Percentiles rank a stretch among this genome's conserved stretches.
Evolutionary conservation across 2,888 invertebrate species (phyloP).

Genomic region (Oscheius onirici): DNA sequence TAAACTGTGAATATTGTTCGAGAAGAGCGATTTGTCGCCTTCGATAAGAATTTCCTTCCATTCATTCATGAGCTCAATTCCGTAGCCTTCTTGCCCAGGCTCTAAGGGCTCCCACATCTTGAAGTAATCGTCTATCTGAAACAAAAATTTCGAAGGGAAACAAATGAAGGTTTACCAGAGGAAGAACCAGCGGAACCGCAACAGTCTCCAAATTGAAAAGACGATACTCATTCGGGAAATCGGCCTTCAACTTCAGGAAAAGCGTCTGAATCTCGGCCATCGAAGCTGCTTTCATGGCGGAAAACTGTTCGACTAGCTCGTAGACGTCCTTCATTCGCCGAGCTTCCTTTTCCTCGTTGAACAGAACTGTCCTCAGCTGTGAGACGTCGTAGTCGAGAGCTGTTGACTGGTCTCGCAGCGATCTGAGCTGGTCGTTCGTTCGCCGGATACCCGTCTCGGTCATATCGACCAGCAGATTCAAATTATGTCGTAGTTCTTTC

Average conservation of each 20-base stretch:
- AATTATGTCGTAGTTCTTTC: conserved; percentile 90
- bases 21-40: conserved; percentile 10
- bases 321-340: conserved; percentile 75
- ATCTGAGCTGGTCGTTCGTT: conserved; percentile 82
- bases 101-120: conserved; percentile 88
- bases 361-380: conserved; percentile 79
- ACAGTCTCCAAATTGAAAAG: conserved; percentile 85
- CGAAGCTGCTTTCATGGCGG: conserved; percentile 64
- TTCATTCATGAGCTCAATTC: conserved; percentile 72
- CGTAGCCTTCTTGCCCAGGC: conserved; percentile 76
- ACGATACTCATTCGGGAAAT: conserved; percentile 79
- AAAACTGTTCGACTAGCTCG: conserved; percentile 23
- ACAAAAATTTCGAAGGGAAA: background rate
- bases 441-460: conserved; percentile 94
- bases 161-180: conserved; percentile 75
- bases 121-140: conserved; percentile 80
- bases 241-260: conserved; percentile 77
- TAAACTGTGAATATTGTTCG: conserved; percentile 15
- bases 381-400: conserved; percentile 84
- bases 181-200: conserved; percentile 85
- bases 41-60: conserved; percentile 52
- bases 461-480: conserved; percentile 88
- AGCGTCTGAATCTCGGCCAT: conserved; percentile 77
- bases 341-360: conserved; percentile 81
- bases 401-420: conserved; percentile 83